Conservation (phyloP, 1,140 invertebrate species). For the Trichoplusia ni region DNA sequence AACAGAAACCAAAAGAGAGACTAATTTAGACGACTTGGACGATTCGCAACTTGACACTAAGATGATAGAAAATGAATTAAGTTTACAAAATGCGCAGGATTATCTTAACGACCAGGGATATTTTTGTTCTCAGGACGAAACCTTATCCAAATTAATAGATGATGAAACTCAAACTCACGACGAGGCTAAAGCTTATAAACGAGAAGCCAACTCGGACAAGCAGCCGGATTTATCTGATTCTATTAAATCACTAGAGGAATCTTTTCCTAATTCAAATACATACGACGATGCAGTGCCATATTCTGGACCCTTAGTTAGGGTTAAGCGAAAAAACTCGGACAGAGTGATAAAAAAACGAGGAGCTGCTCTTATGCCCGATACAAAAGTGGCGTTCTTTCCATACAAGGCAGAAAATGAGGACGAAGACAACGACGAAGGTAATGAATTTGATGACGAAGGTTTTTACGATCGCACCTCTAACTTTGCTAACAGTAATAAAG, state of each 20-base stretch:
- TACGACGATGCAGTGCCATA: constrained; percentile 47
- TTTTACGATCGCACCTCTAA: constrained; percentile 59
- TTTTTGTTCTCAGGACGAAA: constrained; percentile 49
- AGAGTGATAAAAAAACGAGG: constrained; percentile 50
- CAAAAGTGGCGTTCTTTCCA: constrained; percentile 60
- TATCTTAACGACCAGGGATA: constrained; percentile 44
- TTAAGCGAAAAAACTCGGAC: constrained; percentile 64
- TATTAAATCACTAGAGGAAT: constrained; percentile 66
- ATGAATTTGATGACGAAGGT: constrained; percentile 65
- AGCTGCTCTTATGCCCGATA: constrained; percentile 44
- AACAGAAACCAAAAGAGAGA: constrained; percentile 65
- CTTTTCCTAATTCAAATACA: constrained; percentile 58
- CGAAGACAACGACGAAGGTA: constrained; percentile 63
- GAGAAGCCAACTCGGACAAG: constrained; percentile 44
- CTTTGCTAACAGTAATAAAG: constrained; percentile 40
- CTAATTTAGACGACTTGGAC: constrained; percentile 40
- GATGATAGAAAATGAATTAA: constrained; percentile 31
- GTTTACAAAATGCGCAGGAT: constrained; percentile 37
- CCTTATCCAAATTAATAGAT: constrained; percentile 49
- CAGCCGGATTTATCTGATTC: constrained; percentile 44
- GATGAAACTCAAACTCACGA: constrained; percentile 38
- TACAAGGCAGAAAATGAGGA: constrained; percentile 58
- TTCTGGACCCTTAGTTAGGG: constrained; percentile 61
- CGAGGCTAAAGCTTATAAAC: constrained; percentile 49
- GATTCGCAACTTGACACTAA: constrained; percentile 28